These are phyloP conservation scores for Euschistus heros DNA, from an alignment of 1,140 invertebrate genomes.

Conservation along the genomic window DNA sequence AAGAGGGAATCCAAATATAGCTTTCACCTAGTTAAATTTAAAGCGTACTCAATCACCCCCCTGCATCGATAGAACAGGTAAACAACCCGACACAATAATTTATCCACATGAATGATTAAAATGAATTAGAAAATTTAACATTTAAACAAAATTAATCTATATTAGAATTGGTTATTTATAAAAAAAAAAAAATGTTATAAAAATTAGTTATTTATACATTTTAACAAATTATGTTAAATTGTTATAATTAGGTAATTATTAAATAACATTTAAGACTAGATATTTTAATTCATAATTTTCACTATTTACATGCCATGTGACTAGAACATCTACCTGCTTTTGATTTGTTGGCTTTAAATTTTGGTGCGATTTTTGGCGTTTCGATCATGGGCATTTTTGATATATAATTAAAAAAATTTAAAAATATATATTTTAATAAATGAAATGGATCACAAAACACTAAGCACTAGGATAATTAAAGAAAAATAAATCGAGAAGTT, in stretches of 20 bases:
- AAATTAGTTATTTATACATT: too few species aligned
- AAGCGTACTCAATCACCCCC: not conserved
- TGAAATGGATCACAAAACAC: not conserved
- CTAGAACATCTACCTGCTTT: slow-evolving; percentile 28
- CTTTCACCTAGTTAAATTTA: slow-evolving; percentile 23
- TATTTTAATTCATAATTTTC: not conserved
- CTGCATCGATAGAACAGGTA: not conserved
- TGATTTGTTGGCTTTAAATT: slow-evolving; percentile 28
- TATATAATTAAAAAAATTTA: not conserved
- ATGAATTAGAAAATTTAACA: too few species aligned
- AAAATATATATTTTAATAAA: not conserved
- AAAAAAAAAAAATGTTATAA: too few species aligned
- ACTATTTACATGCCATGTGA: slow-evolving; percentile 17
- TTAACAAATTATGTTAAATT: too few species aligned
- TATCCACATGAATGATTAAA: too few species aligned
- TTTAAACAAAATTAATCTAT: too few species aligned
- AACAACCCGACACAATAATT: not conserved
- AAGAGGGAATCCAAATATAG: slow-evolving; percentile 18
- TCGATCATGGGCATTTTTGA: slow-evolving; percentile 21
- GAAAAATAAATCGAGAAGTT: too few species aligned
- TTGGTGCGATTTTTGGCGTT: slow-evolving; percentile 23
- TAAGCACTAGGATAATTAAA: not conserved
- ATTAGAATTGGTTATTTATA: too few species aligned
- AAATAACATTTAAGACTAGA: not conserved
- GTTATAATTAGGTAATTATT: too few species aligned